Conservation (phyloP, 1,140 invertebrate genomes). For the Pseudomyrmex dendroicus region DNA sequence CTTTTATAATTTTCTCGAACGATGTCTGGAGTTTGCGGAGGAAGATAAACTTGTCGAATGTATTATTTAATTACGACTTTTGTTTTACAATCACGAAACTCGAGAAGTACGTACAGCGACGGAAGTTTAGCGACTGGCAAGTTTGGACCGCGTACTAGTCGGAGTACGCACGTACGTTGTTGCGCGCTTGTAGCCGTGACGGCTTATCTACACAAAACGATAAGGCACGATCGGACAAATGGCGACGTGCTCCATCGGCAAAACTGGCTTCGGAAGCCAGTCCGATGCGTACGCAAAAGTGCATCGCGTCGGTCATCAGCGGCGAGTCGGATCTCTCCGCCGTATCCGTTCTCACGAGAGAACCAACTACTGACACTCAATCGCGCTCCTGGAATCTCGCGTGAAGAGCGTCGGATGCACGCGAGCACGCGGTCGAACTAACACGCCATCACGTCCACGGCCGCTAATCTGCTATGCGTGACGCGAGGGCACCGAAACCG, state of each 20-base stretch:
- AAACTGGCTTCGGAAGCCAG: neutral
- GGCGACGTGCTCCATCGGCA: neutral
- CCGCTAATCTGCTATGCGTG: conserved; percentile 53
- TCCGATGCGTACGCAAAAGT: conserved; percentile 20
- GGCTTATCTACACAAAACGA: conserved; percentile 9
- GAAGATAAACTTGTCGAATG: neutral
- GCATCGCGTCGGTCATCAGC: neutral
- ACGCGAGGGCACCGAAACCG: conserved; percentile 45
- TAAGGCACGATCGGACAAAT: conserved; percentile 37
- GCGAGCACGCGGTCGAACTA: conserved; percentile 39
- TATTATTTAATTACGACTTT: neutral
- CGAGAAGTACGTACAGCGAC: neutral
- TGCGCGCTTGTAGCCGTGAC: neutral
- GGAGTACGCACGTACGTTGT: neutral
- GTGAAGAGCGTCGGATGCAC: conserved; percentile 50
- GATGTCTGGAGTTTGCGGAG: neutral
- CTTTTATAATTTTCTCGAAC: neutral
- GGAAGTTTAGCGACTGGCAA: neutral
- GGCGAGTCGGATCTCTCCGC: conserved; percentile 26
- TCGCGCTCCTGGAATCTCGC: conserved; percentile 54
- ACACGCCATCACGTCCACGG: conserved; percentile 34
- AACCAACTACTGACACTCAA: conserved; percentile 57
- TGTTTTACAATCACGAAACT: neutral
- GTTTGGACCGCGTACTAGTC: neutral
- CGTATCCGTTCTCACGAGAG: conserved; percentile 60